These are phyloP conservation scores for Triops cancriformis DNA, from an alignment of 1,140 invertebrate species.

Conservation along the genomic window DNA sequence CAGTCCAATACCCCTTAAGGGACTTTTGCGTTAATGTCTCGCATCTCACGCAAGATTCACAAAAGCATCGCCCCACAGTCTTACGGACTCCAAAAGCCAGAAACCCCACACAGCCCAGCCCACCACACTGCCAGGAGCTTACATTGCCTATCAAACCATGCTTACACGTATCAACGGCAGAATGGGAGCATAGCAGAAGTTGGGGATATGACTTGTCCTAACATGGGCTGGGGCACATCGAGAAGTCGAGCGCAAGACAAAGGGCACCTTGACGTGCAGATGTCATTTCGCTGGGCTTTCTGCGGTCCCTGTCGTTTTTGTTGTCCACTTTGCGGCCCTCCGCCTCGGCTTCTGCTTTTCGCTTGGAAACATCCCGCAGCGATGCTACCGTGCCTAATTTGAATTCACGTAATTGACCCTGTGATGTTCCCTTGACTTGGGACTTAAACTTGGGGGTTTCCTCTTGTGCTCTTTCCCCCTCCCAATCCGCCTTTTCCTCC, in stretches of 20 bases:
- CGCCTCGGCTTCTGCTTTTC: neutral
- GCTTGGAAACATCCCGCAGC: neutral
- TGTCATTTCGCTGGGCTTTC: neutral
- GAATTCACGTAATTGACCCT: constrained; percentile 13
- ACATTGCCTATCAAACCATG: too few species aligned
- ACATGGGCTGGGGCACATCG: neutral
- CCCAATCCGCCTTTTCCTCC: neutral
- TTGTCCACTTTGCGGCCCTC: neutral
- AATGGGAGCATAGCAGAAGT: too few species aligned
- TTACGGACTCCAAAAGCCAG: too few species aligned
- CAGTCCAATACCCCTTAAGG: neutral
- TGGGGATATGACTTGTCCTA: neutral
- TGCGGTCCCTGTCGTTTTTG: neutral
- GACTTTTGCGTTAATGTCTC: neutral
- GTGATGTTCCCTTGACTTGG: neutral
- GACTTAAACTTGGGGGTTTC: too few species aligned
- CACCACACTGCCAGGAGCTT: neutral
- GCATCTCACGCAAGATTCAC: neutral
- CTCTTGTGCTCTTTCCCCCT: neutral
- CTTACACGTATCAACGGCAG: too few species aligned
- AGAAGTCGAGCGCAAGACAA: neutral
- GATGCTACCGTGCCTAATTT: neutral
- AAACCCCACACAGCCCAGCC: neutral
- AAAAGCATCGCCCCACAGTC: neutral
- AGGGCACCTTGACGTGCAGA: neutral